Conservation (phyloP, 2,113 vertebrate species). For the Petrocephalus microphthalmus region DNA sequence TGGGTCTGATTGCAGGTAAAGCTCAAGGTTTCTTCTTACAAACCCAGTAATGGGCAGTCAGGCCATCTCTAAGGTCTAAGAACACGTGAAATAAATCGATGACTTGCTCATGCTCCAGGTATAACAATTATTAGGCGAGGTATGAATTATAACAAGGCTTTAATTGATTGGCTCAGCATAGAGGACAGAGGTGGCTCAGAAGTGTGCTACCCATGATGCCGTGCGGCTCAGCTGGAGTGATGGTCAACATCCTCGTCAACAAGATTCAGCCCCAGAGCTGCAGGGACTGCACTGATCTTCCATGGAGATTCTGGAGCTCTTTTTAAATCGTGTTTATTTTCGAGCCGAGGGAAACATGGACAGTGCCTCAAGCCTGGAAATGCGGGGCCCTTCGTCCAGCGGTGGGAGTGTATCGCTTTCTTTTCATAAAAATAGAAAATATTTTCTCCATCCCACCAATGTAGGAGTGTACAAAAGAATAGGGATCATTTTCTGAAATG, state of each 20-base stretch:
- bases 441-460: neutral
- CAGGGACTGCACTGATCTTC: conserved; percentile 28
- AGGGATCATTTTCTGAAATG: neutral
- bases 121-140: neutral
- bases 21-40: neutral
- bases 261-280: conserved; percentile 19
- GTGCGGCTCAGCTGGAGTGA: conserved; percentile 10
- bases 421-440: conserved; percentile 16
- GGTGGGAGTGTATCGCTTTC: neutral
- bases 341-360: neutral
- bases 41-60: neutral
- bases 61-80: neutral
- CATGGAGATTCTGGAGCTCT: conserved; percentile 20
- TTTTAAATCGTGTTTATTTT: conserved; percentile 23
- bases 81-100: conserved; percentile 17
- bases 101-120: neutral
- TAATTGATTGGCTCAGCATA: conserved; percentile 13
- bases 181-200: neutral
- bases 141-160: conserved; percentile 19
- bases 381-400: neutral
- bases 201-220: neutral
- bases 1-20: neutral
- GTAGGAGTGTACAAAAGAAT: neutral
- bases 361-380: neutral
- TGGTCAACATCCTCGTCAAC: conserved; percentile 49